Evolutionary conservation across 1,140 invertebrate species (phyloP).

Genomic region (Drosophila saltans): DNA sequence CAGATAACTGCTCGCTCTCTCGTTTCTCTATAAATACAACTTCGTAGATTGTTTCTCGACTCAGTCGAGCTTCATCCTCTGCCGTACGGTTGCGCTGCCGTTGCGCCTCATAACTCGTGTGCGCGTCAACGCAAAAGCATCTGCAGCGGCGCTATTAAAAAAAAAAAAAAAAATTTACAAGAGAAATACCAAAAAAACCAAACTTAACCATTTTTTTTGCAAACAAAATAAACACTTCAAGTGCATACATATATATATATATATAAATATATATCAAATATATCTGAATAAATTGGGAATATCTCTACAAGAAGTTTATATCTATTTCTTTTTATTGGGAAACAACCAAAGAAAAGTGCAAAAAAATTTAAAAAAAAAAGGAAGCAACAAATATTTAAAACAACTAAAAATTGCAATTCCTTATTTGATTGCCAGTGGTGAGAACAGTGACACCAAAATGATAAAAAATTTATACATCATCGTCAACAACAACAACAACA

Average conservation of each 20-base stretch:
- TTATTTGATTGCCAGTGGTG: neutral
- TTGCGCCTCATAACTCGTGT: constrained; percentile 71
- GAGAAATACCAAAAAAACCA: constrained; percentile 25
- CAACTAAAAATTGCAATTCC: constrained; percentile 11
- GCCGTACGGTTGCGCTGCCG: constrained; percentile 69
- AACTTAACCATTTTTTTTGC: constrained; percentile 39
- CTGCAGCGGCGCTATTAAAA: constrained; percentile 53
- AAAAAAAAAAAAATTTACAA: constrained; percentile 23
- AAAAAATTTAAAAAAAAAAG: constrained; percentile 8
- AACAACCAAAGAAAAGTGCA: constrained; percentile 47
- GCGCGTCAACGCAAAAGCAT: constrained; percentile 74
- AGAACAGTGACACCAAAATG: constrained; percentile 38
- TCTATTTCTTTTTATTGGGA: constrained; percentile 35
- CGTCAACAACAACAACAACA: neutral
- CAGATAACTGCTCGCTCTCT: constrained; percentile 46
- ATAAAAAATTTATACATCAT: constrained; percentile 22
- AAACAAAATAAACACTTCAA: constrained; percentile 39
- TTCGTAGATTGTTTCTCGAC: constrained; percentile 61
- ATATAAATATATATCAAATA: constrained; percentile 14
- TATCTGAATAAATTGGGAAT: constrained; percentile 23
- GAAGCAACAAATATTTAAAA: constrained; percentile 27
- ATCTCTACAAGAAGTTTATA: neutral
- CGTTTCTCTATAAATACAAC: constrained; percentile 77
- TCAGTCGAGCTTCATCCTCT: constrained; percentile 70
- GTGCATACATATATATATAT: constrained; percentile 35